phyloP scores from a whole-genome alignment of 2,888 invertebrate genomes.

The Pardosa pseudoannulata region DNA sequence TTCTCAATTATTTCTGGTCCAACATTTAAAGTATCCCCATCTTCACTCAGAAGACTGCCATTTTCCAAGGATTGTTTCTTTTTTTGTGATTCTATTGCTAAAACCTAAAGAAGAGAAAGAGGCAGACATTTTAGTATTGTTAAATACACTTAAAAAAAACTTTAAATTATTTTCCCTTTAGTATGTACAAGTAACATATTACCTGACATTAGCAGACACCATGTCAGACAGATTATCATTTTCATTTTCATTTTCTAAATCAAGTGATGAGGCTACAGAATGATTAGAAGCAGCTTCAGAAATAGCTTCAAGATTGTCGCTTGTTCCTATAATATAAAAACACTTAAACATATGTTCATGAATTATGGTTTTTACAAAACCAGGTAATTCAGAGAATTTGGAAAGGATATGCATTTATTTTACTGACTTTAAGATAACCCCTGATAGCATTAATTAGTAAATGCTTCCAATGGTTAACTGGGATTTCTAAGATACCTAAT shows the following conservation, averaged over 20 bases:
- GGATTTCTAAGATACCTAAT: no score
- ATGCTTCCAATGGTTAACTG: no score
- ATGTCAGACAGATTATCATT: conserved; percentile 97
- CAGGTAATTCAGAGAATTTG: no score
- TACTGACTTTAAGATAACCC: no score
- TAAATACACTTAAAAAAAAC: no score
- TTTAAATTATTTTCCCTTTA: no score
- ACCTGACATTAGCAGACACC: conserved; percentile 92
- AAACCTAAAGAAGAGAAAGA: conserved; percentile 68
- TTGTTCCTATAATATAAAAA: conserved; percentile 79
- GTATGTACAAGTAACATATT: no score
- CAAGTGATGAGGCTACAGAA: conserved; percentile 89
- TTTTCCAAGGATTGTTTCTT: conserved; percentile 75
- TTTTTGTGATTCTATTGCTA: conserved; percentile 77
- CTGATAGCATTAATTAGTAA: no score
- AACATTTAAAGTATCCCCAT: conserved; percentile 73
- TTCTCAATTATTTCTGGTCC: conserved; percentile 78
- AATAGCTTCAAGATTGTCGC: conserved; percentile 95
- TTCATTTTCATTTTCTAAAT: conserved; percentile 84
- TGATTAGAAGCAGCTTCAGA: conserved; percentile 97
- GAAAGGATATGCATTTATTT: no score
- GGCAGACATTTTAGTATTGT: no score
- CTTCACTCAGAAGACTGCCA: conserved; percentile 73
- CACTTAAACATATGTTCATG: no score
- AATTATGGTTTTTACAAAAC: no score